These are phyloP conservation scores for Neria commutata DNA, from an alignment of 2,888 invertebrate genomes.

Conservation along the genomic window DNA sequence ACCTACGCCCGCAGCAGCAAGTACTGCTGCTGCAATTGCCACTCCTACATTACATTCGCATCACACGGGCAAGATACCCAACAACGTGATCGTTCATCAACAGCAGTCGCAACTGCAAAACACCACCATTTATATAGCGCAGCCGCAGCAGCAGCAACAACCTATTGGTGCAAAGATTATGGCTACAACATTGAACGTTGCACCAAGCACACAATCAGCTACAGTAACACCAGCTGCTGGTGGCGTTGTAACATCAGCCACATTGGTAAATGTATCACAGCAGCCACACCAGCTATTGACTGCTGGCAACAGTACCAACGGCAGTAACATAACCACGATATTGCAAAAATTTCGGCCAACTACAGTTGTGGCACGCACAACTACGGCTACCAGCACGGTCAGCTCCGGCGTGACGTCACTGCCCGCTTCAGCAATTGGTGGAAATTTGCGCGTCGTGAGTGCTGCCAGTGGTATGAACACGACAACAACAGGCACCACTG, in stretches of 20 bases:
- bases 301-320: conserved; percentile 35
- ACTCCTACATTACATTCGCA: not conserved
- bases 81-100: not conserved
- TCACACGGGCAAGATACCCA: not conserved
- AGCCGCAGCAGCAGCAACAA: conserved; percentile 55
- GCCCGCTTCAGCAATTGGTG: conserved; percentile 14
- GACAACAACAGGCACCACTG: conserved; percentile 44
- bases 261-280: conserved; percentile 33
- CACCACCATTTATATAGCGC: conserved; percentile 21
- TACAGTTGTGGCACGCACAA: conserved; percentile 37
- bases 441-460: conserved; percentile 38
- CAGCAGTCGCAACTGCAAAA: conserved; percentile 7
- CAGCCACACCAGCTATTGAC: conserved; percentile 44
- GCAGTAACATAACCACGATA: conserved; percentile 34
- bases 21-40: no score
- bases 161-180: no score
- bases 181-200: conserved; percentile 1
- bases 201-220: conserved; percentile 16
- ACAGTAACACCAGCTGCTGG: not conserved
- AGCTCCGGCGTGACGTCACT: conserved; percentile 24
- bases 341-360: conserved; percentile 52
- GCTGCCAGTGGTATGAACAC: conserved; percentile 41
- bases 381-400: conserved; percentile 29
- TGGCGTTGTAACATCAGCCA: conserved; percentile 17
- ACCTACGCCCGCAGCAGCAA: conserved; percentile 21